phyloP scores from a whole-genome alignment of 2,888 invertebrate species.

The Xiphydria camelus region DNA sequence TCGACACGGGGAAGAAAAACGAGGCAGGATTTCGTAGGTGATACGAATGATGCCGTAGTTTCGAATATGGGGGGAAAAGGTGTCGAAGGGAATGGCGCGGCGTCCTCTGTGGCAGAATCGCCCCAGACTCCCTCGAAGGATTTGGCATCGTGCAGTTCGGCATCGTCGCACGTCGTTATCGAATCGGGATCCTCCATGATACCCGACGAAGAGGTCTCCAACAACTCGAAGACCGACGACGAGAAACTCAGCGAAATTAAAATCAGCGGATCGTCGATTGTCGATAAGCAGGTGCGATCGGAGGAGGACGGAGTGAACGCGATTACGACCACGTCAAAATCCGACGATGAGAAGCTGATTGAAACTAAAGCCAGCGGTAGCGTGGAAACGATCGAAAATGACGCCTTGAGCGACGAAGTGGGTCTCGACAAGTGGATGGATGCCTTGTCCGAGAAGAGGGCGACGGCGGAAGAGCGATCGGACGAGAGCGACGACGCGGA shows the following conservation, averaged over 20 bases:
- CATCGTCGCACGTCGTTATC: too few species aligned
- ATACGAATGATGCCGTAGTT: too few species aligned
- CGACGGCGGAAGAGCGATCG: constrained; percentile 1
- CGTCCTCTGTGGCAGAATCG: neutral
- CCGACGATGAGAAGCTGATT: constrained; percentile 39
- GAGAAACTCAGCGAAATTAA: constrained; percentile 43
- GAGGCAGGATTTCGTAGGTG: neutral
- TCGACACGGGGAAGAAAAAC: neutral
- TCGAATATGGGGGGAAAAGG: too few species aligned
- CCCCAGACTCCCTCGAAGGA: too few species aligned
- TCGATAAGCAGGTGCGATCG: constrained; percentile 6
- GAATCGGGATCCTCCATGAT: neutral
- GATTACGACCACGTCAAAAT: constrained; percentile 31
- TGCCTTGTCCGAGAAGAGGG: constrained; percentile 11
- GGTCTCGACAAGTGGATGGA: constrained; percentile 7
- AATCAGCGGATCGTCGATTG: neutral
- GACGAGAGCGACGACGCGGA: constrained; percentile 8
- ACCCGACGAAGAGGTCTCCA: constrained; percentile 22
- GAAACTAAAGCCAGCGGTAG: constrained; percentile 24
- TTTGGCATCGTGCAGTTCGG: too few species aligned
- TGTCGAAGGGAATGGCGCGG: too few species aligned
- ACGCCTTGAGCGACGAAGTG: neutral
- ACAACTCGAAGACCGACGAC: constrained; percentile 43
- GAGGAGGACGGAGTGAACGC: too few species aligned
- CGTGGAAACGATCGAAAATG: neutral